A percentile compares a stretch with the other conserved stretches of the same genome.
Conservation (phyloP, 2,113 vertebrate genomes). For the Fulica atra region DNA sequence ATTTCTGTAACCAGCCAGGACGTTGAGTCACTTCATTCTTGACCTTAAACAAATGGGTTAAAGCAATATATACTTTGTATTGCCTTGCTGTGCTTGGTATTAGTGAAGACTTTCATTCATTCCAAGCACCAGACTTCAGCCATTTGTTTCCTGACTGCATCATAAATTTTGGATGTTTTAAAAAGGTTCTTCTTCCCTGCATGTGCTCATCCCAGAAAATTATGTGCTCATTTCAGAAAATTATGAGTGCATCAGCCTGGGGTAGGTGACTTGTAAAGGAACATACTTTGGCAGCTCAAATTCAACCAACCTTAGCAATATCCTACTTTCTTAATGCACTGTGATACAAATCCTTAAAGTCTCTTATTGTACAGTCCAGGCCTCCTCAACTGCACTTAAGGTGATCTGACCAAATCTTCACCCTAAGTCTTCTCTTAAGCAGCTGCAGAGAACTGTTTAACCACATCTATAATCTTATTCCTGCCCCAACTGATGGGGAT, state of each 20-base stretch:
- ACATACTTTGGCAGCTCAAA: not conserved
- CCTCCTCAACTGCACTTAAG: not conserved
- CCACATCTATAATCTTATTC: not conserved
- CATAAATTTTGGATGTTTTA: constrained; percentile 39
- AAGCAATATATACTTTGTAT: not conserved
- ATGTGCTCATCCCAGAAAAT: constrained; percentile 29
- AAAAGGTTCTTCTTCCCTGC: not conserved
- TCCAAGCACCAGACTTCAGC: not conserved
- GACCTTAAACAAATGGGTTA: constrained; percentile 19
- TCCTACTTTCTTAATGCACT: not conserved
- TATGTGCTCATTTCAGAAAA: constrained; percentile 23
- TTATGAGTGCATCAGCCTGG: not conserved
- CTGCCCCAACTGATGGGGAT: not conserved
- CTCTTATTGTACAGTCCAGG: not conserved
- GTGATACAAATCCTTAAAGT: not conserved
- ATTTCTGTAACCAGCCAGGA: not conserved
- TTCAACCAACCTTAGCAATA: not conserved
- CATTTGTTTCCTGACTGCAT: not conserved
- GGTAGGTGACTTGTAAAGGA: not conserved
- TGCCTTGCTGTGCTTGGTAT: not conserved
- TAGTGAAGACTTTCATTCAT: not conserved
- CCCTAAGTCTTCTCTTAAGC: not conserved
- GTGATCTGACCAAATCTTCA: not conserved
- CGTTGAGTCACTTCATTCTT: constrained; percentile 20
- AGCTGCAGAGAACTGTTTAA: not conserved